These are phyloP conservation scores for Periophthalmus modestus DNA, from an alignment of 2,113 vertebrate genomes.

Conservation along the genomic window DNA sequence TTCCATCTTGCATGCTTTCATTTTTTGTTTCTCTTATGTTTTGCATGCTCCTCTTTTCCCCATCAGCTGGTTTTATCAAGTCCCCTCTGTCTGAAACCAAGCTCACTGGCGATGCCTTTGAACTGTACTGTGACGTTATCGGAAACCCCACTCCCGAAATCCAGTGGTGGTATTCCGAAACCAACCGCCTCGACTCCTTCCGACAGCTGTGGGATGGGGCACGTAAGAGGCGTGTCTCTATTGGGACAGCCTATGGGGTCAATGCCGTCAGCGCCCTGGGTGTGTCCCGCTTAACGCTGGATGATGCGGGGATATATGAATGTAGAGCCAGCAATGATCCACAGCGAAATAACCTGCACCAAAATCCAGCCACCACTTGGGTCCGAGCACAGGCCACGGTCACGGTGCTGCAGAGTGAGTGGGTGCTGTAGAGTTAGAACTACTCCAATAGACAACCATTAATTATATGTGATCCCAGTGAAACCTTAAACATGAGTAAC, in stretches of 20 bases:
- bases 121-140: conserved; percentile 97
- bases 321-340: conserved; percentile 98
- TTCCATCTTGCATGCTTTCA: conserved; percentile 25
- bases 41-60: conserved; percentile 27
- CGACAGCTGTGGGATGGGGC: conserved; percentile 95
- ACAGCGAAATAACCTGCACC: conserved; percentile 91
- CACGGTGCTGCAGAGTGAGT: conserved; percentile 98
- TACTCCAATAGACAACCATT: not conserved
- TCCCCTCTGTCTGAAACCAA: conserved; percentile 97
- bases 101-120: conserved; percentile 94
- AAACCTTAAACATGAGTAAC: conserved; percentile 33
- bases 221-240: conserved; percentile 89
- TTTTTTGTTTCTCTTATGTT: conserved; percentile 6
- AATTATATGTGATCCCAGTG: conserved; percentile 33
- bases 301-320: conserved; percentile 95
- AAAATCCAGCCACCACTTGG: conserved; percentile 95
- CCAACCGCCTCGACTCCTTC: conserved; percentile 94
- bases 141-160: conserved; percentile 96
- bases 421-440: conserved; percentile 50
- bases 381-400: conserved; percentile 97
- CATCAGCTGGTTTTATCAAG: conserved; percentile 95
- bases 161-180: conserved; percentile 99
- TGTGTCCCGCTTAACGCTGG: conserved; percentile 86
- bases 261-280: conserved; percentile 92
- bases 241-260: conserved; percentile 90